A percentile compares a stretch with the other conserved stretches of the same genome.
phyloP scores from a whole-genome alignment of 2,113 vertebrate species.

The Delphinapterus leucas region DNA sequence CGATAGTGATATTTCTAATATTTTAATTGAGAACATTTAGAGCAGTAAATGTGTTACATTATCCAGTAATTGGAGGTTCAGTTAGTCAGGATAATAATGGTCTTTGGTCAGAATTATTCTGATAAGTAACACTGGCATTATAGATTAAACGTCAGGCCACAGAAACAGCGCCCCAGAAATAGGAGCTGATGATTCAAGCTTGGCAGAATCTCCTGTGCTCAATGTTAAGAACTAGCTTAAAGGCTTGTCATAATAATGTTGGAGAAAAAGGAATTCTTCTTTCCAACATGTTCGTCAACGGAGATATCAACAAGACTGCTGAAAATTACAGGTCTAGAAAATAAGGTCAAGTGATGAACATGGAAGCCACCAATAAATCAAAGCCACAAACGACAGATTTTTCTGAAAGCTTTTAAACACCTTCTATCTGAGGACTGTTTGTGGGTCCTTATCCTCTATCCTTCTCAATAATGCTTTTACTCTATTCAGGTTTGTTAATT shows the following conservation, averaged over 20 bases:
- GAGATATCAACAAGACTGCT: constrained; percentile 3
- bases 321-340: background rate
- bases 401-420: background rate
- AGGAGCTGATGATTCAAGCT: constrained; percentile 8
- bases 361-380: background rate
- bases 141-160: constrained; percentile 31
- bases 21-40: constrained; percentile 24
- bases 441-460: background rate
- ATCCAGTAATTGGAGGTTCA: constrained; percentile 34
- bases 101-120: constrained; percentile 53
- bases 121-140: constrained; percentile 34
- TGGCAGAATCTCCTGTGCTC: background rate
- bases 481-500: background rate
- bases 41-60: constrained; percentile 11
- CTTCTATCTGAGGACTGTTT: background rate
- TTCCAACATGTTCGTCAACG: background rate
- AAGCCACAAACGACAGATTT: background rate
- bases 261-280: background rate
- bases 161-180: constrained; percentile 8
- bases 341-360: background rate
- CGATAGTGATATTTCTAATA: background rate
- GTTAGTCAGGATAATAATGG: background rate
- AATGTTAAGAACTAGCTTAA: constrained; percentile 15
- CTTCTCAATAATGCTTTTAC: background rate
- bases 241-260: background rate